Evolutionary conservation across 2,888 invertebrate genomes (phyloP), one percentile per base, ranked within the genome.

Genomic region (Blomia tropicalis): DNA sequence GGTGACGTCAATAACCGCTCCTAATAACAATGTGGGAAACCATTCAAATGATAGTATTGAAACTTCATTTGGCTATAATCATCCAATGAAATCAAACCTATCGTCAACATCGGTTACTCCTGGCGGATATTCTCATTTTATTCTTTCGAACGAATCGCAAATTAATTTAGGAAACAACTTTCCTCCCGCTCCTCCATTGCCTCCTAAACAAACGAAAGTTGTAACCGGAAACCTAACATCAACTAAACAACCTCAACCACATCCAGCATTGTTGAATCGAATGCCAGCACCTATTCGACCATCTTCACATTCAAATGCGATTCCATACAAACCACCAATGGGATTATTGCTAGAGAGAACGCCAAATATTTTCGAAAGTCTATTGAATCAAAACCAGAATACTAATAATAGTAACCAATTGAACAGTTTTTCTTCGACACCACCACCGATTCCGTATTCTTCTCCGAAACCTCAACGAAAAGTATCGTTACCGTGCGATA

Each of bases 391-490:
- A 47, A 47, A 19, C n/a, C 14, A n/a, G 14, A 22, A 47, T 14
- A 25, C 7, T 11, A 47, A 47, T 19, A 22, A 27, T 19, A 27
- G 22, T n/a, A 22, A 47, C 17, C 36, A 7, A 36, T 17, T 36
- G 7, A 36, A 7, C 36, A 11, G 7, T 17, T 17, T 19, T 14
- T n/a, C 51, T 7, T n/a, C 22, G 22, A 19, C 51, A 11, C 51
- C 51, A 47, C 51, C 51, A 11, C 51, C 51, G 27, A n/a, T 47
- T 47, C 51, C 51, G 14, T 47, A 47, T 47, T 47, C 51, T 47
- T 47, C 51, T 47, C 51, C 51, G 7, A 47, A 47, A n/a, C 51
- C 51, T 7, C 7, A 47, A 14, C 7, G 51, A 27, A 47, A 47
- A n/a, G 27, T 27, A 19, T 47, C 51, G n/a, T 11, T 25, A 14